phyloP scores from a whole-genome alignment of 2,113 vertebrate genomes.

The Phalacrocorax aristotelis region DNA sequence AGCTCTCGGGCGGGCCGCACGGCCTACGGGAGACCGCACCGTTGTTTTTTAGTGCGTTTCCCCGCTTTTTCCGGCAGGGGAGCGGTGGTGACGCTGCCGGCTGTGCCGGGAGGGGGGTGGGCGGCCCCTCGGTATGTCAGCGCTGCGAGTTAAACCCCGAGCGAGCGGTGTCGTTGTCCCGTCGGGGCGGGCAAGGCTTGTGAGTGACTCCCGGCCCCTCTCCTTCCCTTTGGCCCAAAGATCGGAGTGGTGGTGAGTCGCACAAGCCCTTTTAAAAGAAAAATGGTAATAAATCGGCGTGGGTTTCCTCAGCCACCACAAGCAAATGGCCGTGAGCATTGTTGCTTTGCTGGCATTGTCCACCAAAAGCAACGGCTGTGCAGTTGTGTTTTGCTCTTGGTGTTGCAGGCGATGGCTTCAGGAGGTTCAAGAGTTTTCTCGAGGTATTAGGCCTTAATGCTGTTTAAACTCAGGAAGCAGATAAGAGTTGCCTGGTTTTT shows the following conservation, averaged over 20 bases:
- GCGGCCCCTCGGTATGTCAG: not conserved
- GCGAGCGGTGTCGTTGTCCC: not conserved
- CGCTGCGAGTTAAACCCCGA: not conserved
- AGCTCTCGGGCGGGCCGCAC: no score
- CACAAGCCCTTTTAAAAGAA: not conserved
- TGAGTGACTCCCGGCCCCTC: not conserved
- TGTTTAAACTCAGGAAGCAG: rapidly evolving
- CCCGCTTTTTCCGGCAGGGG: rapidly evolving
- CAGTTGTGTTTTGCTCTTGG: rapidly evolving
- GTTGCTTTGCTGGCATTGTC: rapidly evolving
- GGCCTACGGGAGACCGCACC: not conserved
- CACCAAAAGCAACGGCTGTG: rapidly evolving
- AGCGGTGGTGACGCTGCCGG: not conserved
- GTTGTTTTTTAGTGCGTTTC: not conserved
- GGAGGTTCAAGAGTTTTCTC: not conserved
- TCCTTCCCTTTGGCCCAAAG: not conserved
- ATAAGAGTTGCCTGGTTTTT: rapidly evolving
- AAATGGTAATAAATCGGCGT: rapidly evolving
- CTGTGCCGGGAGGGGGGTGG: not conserved
- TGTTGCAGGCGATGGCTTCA: rapidly evolving
- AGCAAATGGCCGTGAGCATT: rapidly evolving
- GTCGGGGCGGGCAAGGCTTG: rapidly evolving
- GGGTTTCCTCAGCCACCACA: rapidly evolving
- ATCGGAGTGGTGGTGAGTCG: rapidly evolving
- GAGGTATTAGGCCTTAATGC: rapidly evolving